These are phyloP conservation scores for Chitala chitala DNA, from an alignment of 2,113 vertebrate species.

Conservation along the genomic window DNA sequence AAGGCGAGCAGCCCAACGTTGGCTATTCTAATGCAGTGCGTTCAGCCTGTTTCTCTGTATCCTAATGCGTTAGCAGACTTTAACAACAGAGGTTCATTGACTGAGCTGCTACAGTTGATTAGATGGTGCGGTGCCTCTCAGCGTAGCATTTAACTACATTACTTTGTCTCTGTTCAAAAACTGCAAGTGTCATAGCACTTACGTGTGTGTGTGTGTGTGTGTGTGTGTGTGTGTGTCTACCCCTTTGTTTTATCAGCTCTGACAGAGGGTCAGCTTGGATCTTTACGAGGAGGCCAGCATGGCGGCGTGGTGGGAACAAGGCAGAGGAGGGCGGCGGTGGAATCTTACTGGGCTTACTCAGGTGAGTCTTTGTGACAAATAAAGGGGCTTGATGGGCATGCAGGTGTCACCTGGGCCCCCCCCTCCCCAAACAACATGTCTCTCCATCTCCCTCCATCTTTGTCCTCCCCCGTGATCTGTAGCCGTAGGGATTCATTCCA, in stretches of 20 bases:
- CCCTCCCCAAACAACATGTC: neutral
- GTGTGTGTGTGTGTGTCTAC: constrained; percentile 24
- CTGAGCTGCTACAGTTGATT: constrained; percentile 17
- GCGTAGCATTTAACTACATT: neutral
- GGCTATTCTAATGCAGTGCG: neutral
- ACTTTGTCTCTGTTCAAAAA: neutral
- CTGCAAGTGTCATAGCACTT: neutral
- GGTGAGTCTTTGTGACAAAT: constrained; percentile 57
- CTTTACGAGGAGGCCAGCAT: constrained; percentile 61
- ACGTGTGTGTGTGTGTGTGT: constrained; percentile 24
- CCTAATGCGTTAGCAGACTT: constrained; percentile 5
- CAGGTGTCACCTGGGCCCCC: neutral
- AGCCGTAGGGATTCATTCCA: constrained; percentile 43
- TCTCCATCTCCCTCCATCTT: neutral
- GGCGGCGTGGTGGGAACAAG: constrained; percentile 65
- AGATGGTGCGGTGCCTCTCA: neutral
- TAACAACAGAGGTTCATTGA: constrained; percentile 6
- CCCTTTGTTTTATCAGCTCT: constrained; percentile 63
- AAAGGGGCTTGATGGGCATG: neutral
- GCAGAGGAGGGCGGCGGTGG: constrained; percentile 71
- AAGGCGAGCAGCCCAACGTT: constrained; percentile 2
- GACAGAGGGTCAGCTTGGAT: constrained; percentile 72
- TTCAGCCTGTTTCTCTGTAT: neutral
- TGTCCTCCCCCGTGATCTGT: constrained; percentile 15
- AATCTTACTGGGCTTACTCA: constrained; percentile 94